Percentiles rank a stretch among this genome's conserved stretches.
Conservation (phyloP, 1,140 invertebrate genomes). For the Heliconius congener region DNA sequence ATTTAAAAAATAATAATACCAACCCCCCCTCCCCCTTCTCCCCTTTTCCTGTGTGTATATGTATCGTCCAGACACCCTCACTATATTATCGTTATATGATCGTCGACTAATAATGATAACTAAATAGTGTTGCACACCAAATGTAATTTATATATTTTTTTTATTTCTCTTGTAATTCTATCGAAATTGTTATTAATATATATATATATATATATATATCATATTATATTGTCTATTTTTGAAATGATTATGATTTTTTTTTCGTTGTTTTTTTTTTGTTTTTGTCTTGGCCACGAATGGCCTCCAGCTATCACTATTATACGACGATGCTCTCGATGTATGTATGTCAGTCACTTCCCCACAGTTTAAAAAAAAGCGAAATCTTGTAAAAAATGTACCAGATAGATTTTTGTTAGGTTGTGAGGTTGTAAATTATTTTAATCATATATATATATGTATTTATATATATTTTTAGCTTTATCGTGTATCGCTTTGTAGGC, state of each 20-base stretch:
- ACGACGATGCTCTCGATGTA: constrained; percentile 10
- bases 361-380: background rate
- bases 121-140: constrained; percentile 6
- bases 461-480: constrained; percentile 69
- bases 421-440: constrained; percentile 80
- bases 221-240: constrained; percentile 7
- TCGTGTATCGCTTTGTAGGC: constrained; percentile 62
- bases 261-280: constrained; percentile 2
- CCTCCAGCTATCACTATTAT: background rate
- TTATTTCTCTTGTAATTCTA: constrained; percentile 6
- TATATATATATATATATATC: background rate
- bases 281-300: background rate
- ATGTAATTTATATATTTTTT: background rate
- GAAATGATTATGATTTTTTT: constrained; percentile 1
- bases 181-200: constrained; percentile 3
- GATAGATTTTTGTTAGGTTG: constrained; percentile 75
- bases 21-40: background rate
- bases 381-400: constrained; percentile 52
- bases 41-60: constrained; percentile 62
- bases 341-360: constrained; percentile 1
- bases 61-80: constrained; percentile 49
- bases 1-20: background rate
- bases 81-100: background rate
- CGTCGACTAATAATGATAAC: constrained; percentile 12
- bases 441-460: constrained; percentile 58